These are phyloP conservation scores for Ailurus styani DNA, from an alignment of 2,113 vertebrate genomes.

Conservation along the genomic window DNA sequence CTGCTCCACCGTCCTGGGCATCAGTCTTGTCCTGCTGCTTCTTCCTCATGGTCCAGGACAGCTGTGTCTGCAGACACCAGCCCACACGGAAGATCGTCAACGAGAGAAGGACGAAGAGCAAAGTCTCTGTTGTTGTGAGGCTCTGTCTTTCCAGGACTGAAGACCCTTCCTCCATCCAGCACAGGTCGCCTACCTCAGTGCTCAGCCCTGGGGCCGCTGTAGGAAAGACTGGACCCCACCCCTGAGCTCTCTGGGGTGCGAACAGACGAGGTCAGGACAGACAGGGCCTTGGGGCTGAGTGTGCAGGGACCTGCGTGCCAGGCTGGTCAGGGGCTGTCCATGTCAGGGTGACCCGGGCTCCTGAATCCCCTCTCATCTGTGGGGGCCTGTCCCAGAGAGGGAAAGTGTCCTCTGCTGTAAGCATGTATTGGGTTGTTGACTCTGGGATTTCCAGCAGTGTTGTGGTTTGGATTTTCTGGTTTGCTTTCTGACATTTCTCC, in stretches of 20 bases:
- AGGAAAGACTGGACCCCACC: neutral
- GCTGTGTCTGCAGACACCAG: neutral
- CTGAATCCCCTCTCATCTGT: neutral
- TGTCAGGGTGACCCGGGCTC: neutral
- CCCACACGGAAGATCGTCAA: neutral
- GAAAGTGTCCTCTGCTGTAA: neutral
- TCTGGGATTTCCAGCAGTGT: neutral
- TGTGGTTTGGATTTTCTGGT: neutral
- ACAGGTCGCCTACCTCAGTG: neutral
- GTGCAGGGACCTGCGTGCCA: neutral
- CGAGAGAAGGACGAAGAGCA: neutral
- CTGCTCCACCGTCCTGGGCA: neutral
- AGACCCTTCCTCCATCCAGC: neutral
- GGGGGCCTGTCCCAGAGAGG: neutral
- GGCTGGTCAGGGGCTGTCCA: neutral
- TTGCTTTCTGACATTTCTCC: neutral
- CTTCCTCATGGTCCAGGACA: neutral
- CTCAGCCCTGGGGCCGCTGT: neutral
- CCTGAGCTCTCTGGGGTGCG: neutral
- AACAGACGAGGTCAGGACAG: neutral
- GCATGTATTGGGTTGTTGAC: neutral
- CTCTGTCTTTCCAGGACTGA: neutral
- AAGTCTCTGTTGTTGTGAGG: neutral
- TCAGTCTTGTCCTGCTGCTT: neutral
- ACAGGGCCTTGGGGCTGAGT: too few relatives aligned